Evolutionary conservation across 2,888 invertebrate genomes (phyloP).

Genomic region (Achlya flavicornis): DNA sequence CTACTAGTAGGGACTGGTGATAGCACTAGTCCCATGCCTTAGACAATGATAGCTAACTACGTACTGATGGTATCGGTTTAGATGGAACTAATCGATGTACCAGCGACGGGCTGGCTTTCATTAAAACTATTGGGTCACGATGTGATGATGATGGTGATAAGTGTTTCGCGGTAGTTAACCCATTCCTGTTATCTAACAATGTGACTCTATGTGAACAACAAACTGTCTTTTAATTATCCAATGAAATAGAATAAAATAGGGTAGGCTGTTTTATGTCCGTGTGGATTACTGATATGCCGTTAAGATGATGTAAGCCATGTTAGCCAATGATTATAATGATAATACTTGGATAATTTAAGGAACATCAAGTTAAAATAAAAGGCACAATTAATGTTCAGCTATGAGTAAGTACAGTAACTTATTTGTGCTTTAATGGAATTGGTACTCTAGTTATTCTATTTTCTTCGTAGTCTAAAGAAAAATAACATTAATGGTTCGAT

Average conservation of each 20-base stretch:
- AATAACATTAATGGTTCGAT: slow-evolving; percentile 8
- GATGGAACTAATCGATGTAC: slow-evolving; percentile 75
- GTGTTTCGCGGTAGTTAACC: slow-evolving; percentile 50
- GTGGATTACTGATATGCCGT: no score
- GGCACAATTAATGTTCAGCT: no score
- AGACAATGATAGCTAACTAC: slow-evolving; percentile 73
- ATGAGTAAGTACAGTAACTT: no score
- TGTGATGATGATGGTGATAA: slow-evolving; percentile 53
- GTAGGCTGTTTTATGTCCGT: no score
- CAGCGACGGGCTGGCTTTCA: slow-evolving; percentile 63
- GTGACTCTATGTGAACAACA: slow-evolving; percentile 13
- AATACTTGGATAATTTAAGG: no score
- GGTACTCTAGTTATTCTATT: no score
- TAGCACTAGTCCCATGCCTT: slow-evolving; percentile 13
- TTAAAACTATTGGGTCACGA: slow-evolving; percentile 74
- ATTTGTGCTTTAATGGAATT: no score
- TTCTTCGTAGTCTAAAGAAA: background rate
- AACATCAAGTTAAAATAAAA: no score
- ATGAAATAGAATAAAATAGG: no score
- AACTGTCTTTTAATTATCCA: background rate
- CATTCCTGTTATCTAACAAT: slow-evolving; percentile 41
- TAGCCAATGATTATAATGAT: no score
- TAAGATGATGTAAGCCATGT: no score
- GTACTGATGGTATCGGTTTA: slow-evolving; percentile 66
- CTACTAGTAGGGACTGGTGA: background rate